phyloP scores from a whole-genome alignment of 2,797 vertebrate genomes.

The Parotocinclus haroldoi region DNA sequence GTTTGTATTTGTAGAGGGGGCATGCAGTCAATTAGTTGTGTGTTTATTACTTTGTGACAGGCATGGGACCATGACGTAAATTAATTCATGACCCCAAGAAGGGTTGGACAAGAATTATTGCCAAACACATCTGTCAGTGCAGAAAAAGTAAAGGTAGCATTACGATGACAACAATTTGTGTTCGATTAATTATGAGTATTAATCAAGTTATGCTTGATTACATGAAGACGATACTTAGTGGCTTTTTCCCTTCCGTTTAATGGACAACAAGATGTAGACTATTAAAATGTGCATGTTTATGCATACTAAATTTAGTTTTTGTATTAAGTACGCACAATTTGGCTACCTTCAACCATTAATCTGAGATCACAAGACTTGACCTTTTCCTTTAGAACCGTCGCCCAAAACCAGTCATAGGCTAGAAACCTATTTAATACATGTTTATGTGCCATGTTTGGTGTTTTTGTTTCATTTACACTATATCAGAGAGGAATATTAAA shows the following conservation, averaged over 20 bases:
- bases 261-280: conserved; percentile 72
- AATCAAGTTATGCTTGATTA: conserved; percentile 82
- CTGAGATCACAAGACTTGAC: conserved; percentile 56
- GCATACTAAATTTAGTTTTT: conserved; percentile 60
- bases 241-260: conserved; percentile 64
- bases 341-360: conserved; percentile 37
- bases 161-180: conserved; percentile 73
- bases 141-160: conserved; percentile 79
- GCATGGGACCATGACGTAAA: conserved; percentile 72
- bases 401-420: conserved; percentile 48
- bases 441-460: too few species aligned
- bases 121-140: conserved; percentile 74
- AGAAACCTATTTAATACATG: conserved; percentile 13
- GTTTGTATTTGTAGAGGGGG: conserved; percentile 17
- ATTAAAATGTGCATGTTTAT: conserved; percentile 71
- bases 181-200: conserved; percentile 80
- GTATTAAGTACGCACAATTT: conserved; percentile 68
- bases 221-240: conserved; percentile 70
- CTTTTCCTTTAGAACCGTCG: conserved; percentile 65
- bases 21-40: conserved; percentile 76
- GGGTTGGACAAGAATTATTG: conserved; percentile 75
- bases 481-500: too few species aligned
- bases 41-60: conserved; percentile 82
- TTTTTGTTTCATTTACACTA: too few species aligned
- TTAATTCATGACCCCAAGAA: conserved; percentile 78